Evolutionary conservation across 1,140 invertebrate genomes (phyloP), one percentile per base, ranked within the genome.

Genomic region (Bathynomus jamesi): DNA sequence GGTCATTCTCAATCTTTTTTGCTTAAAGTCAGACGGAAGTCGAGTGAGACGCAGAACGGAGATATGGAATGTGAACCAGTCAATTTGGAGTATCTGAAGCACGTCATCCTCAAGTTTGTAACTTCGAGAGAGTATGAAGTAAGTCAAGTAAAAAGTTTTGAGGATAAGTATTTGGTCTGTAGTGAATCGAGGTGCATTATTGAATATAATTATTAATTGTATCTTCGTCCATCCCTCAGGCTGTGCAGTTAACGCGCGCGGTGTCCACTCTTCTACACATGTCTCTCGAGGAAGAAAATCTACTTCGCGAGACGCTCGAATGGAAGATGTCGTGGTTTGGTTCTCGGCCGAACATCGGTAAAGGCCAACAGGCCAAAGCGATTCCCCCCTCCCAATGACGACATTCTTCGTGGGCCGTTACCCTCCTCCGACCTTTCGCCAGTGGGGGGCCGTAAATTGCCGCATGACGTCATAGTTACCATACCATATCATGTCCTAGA

Each of bases 91-190:
- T 95, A 96, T 83, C 84, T 96, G 66, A 95, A 95, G 80, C 93
- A 96, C 82, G 93, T 96, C 71, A 87, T 96, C 67, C 88, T 96
- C 5, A 94, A 95, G 80, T 95, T 96, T 82, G 84, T 96, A 77
- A 93, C 93, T 0, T 93, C 92, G 79, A 85, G 91, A 77, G 93
- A 90, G 81, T 85, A 87, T 75, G 89, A 96, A 86, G 75, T 76
- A 13, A 65, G 71, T 31, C 10, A 31, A 7, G 61, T 63, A 7
- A 25, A n/a, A n/a, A n/a, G n/a, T n/a, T n/a, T n/a, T n/a, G n/a
- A n/a, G n/a, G n/a, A n/a, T n/a, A n/a, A n/a, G n/a, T n/a, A n/a
- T n/a, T n/a, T n/a, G n/a, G n/a, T n/a, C n/a, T n/a, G n/a, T n/a
- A n/a, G n/a, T n/a, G n/a, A n/a, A n/a, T n/a, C n/a, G n/a, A n/a